These are phyloP conservation scores for Drosophila tristis DNA, from an alignment of 1,140 invertebrate genomes.

Conservation along the genomic window DNA sequence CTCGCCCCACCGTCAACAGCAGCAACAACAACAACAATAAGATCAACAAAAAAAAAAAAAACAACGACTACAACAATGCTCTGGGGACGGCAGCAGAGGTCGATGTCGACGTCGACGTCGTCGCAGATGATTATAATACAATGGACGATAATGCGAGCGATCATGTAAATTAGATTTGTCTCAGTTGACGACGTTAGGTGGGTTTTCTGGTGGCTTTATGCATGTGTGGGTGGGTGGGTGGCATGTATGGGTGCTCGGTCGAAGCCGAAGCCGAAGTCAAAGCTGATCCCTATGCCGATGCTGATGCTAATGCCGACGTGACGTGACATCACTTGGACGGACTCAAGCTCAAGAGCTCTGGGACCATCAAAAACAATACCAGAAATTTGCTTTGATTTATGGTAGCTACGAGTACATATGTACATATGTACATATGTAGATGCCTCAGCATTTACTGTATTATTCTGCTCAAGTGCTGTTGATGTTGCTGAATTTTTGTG, in stretches of 20 bases:
- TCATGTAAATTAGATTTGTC: slow-evolving; percentile 83
- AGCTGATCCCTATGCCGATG: not conserved
- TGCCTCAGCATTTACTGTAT: slow-evolving; percentile 55
- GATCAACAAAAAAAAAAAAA: not conserved
- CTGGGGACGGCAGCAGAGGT: slow-evolving; percentile 58
- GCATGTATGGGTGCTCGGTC: not conserved
- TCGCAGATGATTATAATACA: slow-evolving; percentile 77
- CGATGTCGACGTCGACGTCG: slow-evolving; percentile 46
- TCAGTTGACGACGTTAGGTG: slow-evolving; percentile 56
- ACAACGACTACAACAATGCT: slow-evolving; percentile 39
- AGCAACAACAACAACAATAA: slow-evolving; percentile 30
- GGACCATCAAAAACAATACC: slow-evolving; percentile 15
- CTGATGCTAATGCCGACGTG: no score
- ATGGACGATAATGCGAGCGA: slow-evolving; percentile 82
- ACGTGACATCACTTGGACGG: no score
- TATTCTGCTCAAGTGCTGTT: slow-evolving; percentile 58
- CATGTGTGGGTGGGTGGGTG: not conserved
- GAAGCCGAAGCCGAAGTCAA: slow-evolving; percentile 8
- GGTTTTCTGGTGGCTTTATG: not conserved
- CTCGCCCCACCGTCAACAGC: slow-evolving; percentile 49
- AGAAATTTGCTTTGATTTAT: slow-evolving; percentile 11
- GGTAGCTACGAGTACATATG: not conserved
- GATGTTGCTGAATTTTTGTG: slow-evolving; percentile 10
- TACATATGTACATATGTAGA: slow-evolving; percentile 22
- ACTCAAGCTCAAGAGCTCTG: slow-evolving; percentile 9